Evolutionary conservation across 2,888 invertebrate genomes (phyloP).

Genomic region (Drosophila melanocephala): DNA sequence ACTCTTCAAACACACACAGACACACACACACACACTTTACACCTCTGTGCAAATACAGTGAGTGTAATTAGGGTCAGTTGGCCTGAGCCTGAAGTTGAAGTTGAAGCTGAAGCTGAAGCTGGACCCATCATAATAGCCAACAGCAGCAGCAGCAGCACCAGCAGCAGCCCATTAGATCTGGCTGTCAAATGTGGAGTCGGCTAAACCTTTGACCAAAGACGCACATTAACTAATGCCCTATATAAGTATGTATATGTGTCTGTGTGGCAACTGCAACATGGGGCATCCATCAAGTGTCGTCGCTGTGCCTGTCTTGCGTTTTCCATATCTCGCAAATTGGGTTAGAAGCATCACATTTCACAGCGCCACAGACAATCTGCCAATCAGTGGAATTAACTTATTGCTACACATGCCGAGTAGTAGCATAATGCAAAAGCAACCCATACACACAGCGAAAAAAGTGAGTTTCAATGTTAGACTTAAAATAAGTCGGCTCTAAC

Average conservation of each 20-base stretch:
- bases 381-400: constrained; percentile 68
- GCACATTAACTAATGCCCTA: constrained; percentile 7
- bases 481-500: too few species aligned
- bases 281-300: constrained; percentile 43
- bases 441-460: background rate
- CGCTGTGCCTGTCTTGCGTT: constrained; percentile 24
- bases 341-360: constrained; percentile 74
- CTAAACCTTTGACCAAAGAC: constrained; percentile 25
- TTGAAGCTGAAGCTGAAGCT: constrained; percentile 19
- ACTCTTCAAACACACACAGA: constrained; percentile 2
- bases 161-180: constrained; percentile 30
- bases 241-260: background rate
- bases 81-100: constrained; percentile 30
- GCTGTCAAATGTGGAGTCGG: constrained; percentile 40
- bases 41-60: constrained; percentile 24
- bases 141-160: background rate
- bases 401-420: constrained; percentile 37
- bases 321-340: constrained; percentile 59
- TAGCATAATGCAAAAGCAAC: constrained; percentile 51
- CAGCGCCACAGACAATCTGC: constrained; percentile 55
- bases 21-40: background rate
- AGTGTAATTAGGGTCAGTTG: constrained; percentile 72
- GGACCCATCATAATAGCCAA: constrained; percentile 17
- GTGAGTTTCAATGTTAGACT: too few species aligned
- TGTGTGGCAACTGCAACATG: constrained; percentile 4